phyloP scores from a whole-genome alignment of 2,797 vertebrate genomes.

The Onychomys leucogaster region DNA sequence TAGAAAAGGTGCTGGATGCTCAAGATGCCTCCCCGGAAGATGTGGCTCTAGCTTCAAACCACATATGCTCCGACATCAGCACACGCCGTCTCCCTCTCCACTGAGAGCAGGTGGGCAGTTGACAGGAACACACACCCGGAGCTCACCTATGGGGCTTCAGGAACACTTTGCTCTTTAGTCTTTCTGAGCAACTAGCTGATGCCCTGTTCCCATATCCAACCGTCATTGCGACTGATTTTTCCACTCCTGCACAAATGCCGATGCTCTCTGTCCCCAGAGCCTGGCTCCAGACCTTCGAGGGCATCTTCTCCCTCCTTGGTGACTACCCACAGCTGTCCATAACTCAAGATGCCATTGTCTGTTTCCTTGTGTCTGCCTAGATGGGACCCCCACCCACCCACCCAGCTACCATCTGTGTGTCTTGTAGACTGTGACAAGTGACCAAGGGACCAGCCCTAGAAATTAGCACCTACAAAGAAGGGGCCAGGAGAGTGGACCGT shows the following conservation, averaged over 20 bases:
- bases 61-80: rapidly evolving
- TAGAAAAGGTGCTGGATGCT: neutral
- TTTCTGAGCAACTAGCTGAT: rapidly evolving
- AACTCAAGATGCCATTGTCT: neutral
- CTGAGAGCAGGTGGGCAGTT: too few relatives aligned
- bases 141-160: rapidly evolving
- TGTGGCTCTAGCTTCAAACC: rapidly evolving
- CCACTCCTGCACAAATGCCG: neutral
- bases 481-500: too few relatives aligned
- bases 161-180: rapidly evolving
- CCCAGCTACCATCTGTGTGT: too few relatives aligned
- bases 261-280: too few relatives aligned
- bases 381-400: neutral
- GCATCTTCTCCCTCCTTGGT: too few relatives aligned
- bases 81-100: rapidly evolving
- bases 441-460: neutral
- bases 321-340: neutral
- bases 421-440: neutral
- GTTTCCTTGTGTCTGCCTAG: neutral
- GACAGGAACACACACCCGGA: rapidly evolving
- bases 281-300: neutral
- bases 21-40: rapidly evolving
- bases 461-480: neutral
- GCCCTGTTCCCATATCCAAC: rapidly evolving
- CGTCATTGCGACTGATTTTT: neutral